Conservation (phyloP, 92 coral and sea anemone species). For the Micromussa lordhowensis region DNA sequence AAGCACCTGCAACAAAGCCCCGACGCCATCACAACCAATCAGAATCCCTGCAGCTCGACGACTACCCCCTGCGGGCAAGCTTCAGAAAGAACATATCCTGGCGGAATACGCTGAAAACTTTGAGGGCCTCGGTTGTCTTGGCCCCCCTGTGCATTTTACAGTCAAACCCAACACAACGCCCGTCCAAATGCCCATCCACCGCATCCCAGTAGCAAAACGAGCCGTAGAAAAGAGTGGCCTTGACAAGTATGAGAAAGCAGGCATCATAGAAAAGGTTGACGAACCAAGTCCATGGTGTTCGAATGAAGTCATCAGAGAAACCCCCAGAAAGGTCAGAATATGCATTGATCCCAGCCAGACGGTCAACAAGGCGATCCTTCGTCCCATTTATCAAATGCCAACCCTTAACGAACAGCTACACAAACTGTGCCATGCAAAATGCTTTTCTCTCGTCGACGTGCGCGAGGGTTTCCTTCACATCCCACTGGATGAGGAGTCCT, state of each 20-base stretch:
- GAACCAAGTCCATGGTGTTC: slow-evolving; percentile 70
- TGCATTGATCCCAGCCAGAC: slow-evolving; percentile 69
- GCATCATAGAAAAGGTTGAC: slow-evolving; percentile 55
- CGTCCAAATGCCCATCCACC: slow-evolving; percentile 58
- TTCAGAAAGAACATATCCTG: slow-evolving; percentile 35
- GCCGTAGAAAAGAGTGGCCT: slow-evolving; percentile 53
- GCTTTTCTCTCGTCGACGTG: too few relatives aligned
- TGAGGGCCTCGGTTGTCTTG: slow-evolving; percentile 57
- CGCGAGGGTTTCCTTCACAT: too few relatives aligned
- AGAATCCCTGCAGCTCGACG: slow-evolving; percentile 20
- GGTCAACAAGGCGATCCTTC: slow-evolving; percentile 59
- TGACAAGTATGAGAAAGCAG: slow-evolving; percentile 55
- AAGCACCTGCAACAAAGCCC: background rate
- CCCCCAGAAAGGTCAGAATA: slow-evolving; percentile 66
- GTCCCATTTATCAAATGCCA: slow-evolving; percentile 62
- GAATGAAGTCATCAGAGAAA: slow-evolving; percentile 57
- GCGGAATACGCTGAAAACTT: slow-evolving; percentile 47
- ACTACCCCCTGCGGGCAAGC: slow-evolving; percentile 48
- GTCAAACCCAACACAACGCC: slow-evolving; percentile 32
- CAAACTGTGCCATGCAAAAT: too few relatives aligned
- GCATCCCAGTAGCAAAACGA: slow-evolving; percentile 64
- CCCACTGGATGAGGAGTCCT: too few relatives aligned
- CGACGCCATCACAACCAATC: slow-evolving; percentile 25
- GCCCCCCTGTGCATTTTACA: slow-evolving; percentile 55
- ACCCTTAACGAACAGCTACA: too few relatives aligned